These are phyloP conservation scores for Artemia sinica DNA, from an alignment of 2,888 invertebrate genomes.

Conservation along the genomic window DNA sequence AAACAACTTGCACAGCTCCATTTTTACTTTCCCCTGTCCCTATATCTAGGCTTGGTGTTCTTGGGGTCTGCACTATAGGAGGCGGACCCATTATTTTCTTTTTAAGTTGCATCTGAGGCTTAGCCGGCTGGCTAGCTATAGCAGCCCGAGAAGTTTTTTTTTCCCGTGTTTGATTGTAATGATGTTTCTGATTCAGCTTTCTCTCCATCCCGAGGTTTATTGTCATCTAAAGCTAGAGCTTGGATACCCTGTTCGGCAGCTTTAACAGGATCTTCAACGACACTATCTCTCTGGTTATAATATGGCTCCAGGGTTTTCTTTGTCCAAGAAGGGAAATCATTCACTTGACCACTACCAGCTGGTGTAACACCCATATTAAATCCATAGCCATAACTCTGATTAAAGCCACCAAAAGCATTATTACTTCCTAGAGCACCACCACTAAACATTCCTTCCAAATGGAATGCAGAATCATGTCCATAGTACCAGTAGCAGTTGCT, in stretches of 20 bases:
- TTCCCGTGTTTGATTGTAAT: slow-evolving; percentile 37
- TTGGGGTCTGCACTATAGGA: slow-evolving; percentile 45
- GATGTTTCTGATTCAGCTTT: slow-evolving; percentile 33
- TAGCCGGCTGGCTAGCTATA: slow-evolving; percentile 87
- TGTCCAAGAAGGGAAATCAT: slow-evolving; percentile 65
- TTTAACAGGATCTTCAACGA: slow-evolving; percentile 36
- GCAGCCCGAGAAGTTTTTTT: slow-evolving; percentile 94
- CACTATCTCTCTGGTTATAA: slow-evolving; percentile 43
- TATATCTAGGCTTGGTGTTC: slow-evolving; percentile 57
- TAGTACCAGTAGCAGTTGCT: slow-evolving; percentile 49
- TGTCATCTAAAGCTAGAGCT: slow-evolving; percentile 39
- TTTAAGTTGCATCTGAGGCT: slow-evolving; percentile 64
- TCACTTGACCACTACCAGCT: slow-evolving; percentile 43
- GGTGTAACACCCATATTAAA: slow-evolving; percentile 39
- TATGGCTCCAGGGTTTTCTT: slow-evolving; percentile 50
- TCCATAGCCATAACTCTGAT: slow-evolving; percentile 47
- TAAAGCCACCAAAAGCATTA: slow-evolving; percentile 35
- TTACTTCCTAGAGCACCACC: slow-evolving; percentile 34
- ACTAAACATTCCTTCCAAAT: slow-evolving; percentile 56
- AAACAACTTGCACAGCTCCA: slow-evolving; percentile 27
- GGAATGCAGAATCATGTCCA: slow-evolving; percentile 57
- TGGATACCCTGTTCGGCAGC: slow-evolving; percentile 67
- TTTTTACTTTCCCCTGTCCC: slow-evolving; percentile 66
- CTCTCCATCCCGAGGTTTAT: slow-evolving; percentile 30
- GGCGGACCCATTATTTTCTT: slow-evolving; percentile 78